These are phyloP conservation scores for Neodiprion virginianus DNA, from an alignment of 1,140 invertebrate genomes.

Conservation along the genomic window DNA sequence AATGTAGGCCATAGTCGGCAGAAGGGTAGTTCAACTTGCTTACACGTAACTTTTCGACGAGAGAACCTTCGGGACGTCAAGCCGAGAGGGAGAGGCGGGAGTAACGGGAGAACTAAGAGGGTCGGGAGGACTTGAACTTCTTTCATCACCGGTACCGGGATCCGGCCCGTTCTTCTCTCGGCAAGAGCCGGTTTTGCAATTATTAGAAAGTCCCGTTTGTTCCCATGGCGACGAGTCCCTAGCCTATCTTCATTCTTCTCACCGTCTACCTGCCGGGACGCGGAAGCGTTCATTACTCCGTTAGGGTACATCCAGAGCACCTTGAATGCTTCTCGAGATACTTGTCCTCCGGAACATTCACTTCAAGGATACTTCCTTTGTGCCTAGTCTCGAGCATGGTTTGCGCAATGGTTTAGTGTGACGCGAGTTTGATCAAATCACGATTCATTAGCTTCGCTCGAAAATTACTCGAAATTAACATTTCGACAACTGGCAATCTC, in stretches of 20 bases:
- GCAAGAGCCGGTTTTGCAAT: background rate
- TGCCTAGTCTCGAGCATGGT: background rate
- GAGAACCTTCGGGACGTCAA: background rate
- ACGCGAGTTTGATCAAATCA: no score
- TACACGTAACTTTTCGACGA: background rate
- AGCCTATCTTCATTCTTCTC: background rate
- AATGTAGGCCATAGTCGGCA: background rate
- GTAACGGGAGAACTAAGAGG: background rate
- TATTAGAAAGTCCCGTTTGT: background rate
- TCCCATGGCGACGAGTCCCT: background rate
- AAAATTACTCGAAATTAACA: no score
- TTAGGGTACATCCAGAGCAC: background rate
- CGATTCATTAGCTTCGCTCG: no score
- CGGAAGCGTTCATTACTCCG: no score
- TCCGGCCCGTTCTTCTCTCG: background rate
- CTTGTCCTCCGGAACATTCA: background rate
- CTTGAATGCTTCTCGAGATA: background rate
- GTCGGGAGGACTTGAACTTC: background rate
- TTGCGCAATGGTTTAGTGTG: no score
- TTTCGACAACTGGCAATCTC: no score
- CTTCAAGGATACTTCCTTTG: background rate
- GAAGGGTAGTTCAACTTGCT: background rate
- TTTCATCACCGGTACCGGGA: background rate
- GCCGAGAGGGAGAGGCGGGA: background rate
- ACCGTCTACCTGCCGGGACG: no score